phyloP scores from a whole-genome alignment of 2,888 invertebrate species.

The Acrobasis consociella region DNA sequence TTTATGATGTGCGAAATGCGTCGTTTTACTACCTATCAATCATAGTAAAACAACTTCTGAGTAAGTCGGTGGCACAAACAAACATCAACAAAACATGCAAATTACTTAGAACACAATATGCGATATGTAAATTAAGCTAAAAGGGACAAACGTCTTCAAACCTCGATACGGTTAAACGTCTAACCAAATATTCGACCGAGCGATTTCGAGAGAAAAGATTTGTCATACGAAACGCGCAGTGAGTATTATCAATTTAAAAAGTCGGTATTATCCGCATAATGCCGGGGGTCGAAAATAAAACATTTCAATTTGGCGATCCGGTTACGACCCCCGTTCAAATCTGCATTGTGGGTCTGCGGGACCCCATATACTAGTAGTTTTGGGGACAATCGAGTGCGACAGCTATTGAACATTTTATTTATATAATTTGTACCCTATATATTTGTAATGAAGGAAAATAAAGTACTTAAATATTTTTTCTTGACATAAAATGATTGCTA shows the following conservation, averaged over 20 bases:
- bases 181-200: constrained; percentile 71
- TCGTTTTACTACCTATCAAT: constrained; percentile 60
- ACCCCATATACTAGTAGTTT: constrained; percentile 75
- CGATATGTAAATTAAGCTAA: constrained; percentile 61
- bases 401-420: constrained; percentile 20
- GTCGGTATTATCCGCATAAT: constrained; percentile 74
- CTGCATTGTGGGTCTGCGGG: constrained; percentile 78
- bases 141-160: constrained; percentile 50
- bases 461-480: too few relatives aligned
- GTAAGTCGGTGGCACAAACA: constrained; percentile 64
- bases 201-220: constrained; percentile 53
- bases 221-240: constrained; percentile 66
- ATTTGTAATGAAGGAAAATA: too few relatives aligned
- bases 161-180: constrained; percentile 74
- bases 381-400: constrained; percentile 55
- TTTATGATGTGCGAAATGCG: constrained; percentile 63
- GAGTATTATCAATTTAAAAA: constrained; percentile 79
- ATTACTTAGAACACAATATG: constrained; percentile 46
- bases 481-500: too few relatives aligned
- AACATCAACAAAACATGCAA: constrained; percentile 62
- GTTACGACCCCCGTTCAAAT: constrained; percentile 75
- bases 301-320: constrained; percentile 83
- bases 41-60: constrained; percentile 60
- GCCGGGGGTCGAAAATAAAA: constrained; percentile 72
- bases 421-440: background rate